Evolutionary conservation across 2,797 vertebrate species (phyloP), one percentile per base, ranked within the genome.

Genomic region (Okamejei kenojei): DNA sequence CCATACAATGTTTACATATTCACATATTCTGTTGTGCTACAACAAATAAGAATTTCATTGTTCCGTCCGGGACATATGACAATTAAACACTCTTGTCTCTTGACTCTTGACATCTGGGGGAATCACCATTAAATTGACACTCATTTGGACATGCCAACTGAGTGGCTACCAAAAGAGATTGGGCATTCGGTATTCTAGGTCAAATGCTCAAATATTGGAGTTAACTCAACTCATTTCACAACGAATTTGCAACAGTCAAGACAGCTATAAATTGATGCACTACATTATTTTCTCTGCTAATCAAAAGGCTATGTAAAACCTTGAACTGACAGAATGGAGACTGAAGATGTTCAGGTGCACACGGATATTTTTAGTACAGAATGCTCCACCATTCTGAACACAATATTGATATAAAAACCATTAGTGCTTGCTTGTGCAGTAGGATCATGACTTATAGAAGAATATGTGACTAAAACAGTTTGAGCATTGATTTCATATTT

Each of bases 401-500:
- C 35, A 38, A 7, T 68, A 54, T 80, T 58, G 54, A 80, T 78
- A 19, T 10, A 23, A 65, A 93, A 76, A 74, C 35, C 61, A 65
- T 32, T 63, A 80, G 61, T 58, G 92, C 54, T 54, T 61, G 54
- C 74, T 77, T 54, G 73, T 78, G 73, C 21, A 23, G 74, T 58
- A 23, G 73, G 35, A 63, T 88, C 84, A 68, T 68, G 84, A 65
- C 61, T 65, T 19, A 65, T 23, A 8, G 63, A 88, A 88, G 94
- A 95, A 95, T 95, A 96, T 95, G 94, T 84, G 95, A 94, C 94
- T 95, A 95, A 95, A 94, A 94, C 95, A 95, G 94, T 94, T 95
- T 96, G 0, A 96, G 96, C 96, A 95, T 97, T 96, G 96, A 96
- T 93, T 94, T 95, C 95, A 93, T 94, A 79, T 93, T 94, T 93